Base-by-base conservation (phyloP, 2,113 vertebrate species). In the Ceyx cyanopectus region DNA sequence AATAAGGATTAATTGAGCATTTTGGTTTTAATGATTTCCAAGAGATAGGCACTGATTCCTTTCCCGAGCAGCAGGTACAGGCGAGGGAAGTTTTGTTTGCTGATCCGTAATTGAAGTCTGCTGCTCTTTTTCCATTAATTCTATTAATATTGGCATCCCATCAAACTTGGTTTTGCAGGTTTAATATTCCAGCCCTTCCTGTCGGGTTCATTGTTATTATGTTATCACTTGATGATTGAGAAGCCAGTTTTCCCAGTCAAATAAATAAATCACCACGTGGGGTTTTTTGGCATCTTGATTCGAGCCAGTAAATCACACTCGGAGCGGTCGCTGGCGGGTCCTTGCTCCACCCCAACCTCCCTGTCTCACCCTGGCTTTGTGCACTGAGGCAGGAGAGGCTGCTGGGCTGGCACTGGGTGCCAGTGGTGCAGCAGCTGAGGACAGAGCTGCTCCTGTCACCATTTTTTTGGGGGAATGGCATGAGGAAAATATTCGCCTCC, bases 1-100 rank as follows among this genome's bases (percentile, higher is more conserved):
- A 97, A 90, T 93, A 92, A 97, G 97, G 95, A 96, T 97, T 97
- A 95, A 98, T 97, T 97, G 97, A 95, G 95, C 93, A 70, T 97
- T 96, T 97, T 89, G 93, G 2, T 89, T 87, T 95, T 97, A 93
- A 96, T 97, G 95, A 97, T 97, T 97, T 96, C 67, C 94, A 85
- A 96, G 90, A 58, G 27, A 70, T 73, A 85, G 93, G 9, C 80
- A 14, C 94, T 85, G 93, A 88, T 94, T 85, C 84, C 74, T 81
- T 40, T 70, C 95, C 67, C 72, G 93, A 56, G 30, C 43, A 90
- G 50, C 45, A 69, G 90, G 87, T 81, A 68, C 60, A 78, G 95
- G 60, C 86, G 21, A 83, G 96, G 87, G 81, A 23, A 53, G 84
- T 94, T 96, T 90, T 95, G 84, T 97, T 93, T 95, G 90, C 90